Evolutionary conservation across 2,888 invertebrate genomes (phyloP).

Genomic region (Gastracanthus pulcherrimus): DNA sequence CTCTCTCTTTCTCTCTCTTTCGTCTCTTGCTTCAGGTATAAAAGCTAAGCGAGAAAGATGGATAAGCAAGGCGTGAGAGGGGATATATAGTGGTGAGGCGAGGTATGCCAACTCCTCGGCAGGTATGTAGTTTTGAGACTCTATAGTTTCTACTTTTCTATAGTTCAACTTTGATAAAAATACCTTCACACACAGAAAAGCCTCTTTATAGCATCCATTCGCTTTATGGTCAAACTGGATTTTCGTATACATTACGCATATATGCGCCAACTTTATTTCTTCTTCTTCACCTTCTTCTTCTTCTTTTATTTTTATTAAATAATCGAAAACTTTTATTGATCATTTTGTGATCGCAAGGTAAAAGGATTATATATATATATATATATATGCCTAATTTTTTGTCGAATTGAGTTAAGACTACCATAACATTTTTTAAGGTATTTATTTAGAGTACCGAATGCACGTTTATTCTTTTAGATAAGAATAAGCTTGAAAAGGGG

Average conservation of each 20-base stretch:
- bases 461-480: too few relatives aligned
- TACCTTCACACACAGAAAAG: slow-evolving; percentile 31
- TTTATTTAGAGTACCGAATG: too few relatives aligned
- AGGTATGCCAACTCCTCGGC: slow-evolving; percentile 15
- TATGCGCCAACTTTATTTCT: slow-evolving; percentile 27
- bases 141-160: slow-evolving; percentile 45
- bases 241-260: slow-evolving; percentile 26
- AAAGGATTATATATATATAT: too few relatives aligned
- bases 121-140: slow-evolving; percentile 62
- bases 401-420: too few relatives aligned
- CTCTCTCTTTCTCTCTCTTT: slow-evolving; percentile 26
- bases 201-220: slow-evolving; percentile 47
- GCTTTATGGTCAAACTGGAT: slow-evolving; percentile 49
- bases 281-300: not conserved
- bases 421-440: too few relatives aligned
- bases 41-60: slow-evolving; percentile 11
- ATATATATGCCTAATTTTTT: too few relatives aligned
- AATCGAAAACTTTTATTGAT: not conserved
- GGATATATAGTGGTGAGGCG: too few relatives aligned
- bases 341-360: too few relatives aligned
- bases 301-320: not conserved
- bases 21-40: slow-evolving; percentile 43
- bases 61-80: slow-evolving; percentile 18
- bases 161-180: slow-evolving; percentile 53
- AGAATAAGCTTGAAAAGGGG: too few relatives aligned